These are phyloP conservation scores for Trichonephila clavata DNA, from an alignment of 1,140 invertebrate species.

Conservation along the genomic window DNA sequence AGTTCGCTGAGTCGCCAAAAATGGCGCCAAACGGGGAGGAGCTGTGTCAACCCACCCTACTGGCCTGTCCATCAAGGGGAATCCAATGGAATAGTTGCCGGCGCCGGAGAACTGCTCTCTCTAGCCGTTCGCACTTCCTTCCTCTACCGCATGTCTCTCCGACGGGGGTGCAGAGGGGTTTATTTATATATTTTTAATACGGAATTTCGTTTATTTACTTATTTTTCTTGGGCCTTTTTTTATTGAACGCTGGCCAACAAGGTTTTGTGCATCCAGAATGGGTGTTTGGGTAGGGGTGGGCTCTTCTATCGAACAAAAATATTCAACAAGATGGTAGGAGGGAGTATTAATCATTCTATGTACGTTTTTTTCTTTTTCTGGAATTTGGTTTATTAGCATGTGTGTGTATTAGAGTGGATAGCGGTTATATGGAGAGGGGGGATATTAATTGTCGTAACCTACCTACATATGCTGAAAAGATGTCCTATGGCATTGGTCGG, in stretches of 20 bases:
- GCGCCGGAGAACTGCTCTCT: constrained; percentile 35
- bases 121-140: constrained; percentile 42
- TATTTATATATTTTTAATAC: background rate
- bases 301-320: background rate
- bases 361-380: background rate
- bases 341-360: background rate
- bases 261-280: constrained; percentile 11
- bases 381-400: background rate
- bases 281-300: background rate
- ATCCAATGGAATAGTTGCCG: constrained; percentile 26
- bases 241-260: constrained; percentile 14
- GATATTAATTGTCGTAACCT: no score
- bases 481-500: no score
- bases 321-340: background rate
- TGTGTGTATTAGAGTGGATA: background rate
- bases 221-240: background rate
- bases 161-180: background rate
- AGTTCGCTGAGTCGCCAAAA: background rate
- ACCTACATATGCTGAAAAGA: no score
- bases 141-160: constrained; percentile 33
- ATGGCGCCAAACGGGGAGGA: background rate
- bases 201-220: background rate
- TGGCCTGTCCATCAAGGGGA: constrained; percentile 42
- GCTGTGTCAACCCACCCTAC: background rate
- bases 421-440: no score